Base-by-base conservation (phyloP, 1,140 invertebrate genomes). In the Micrasema longulum region DNA sequence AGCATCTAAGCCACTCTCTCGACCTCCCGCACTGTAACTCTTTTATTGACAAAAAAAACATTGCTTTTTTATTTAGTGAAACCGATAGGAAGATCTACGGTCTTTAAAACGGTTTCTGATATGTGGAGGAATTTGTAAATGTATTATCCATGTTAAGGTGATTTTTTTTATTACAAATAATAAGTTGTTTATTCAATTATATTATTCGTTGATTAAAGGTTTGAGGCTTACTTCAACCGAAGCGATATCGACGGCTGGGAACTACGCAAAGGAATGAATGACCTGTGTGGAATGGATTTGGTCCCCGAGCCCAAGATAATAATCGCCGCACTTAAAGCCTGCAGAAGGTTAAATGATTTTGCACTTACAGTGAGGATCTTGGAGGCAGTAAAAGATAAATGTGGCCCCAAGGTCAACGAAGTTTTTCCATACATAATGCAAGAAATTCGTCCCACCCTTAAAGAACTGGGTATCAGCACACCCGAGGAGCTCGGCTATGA, bases 401-500 rank as follows among this genome's bases (percentile, higher is more conserved):
- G 95, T 81, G 95, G 95, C n/a, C 69, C 78, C 57, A 88, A 91
- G 73, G 88, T 90, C 2, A 88, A 90, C 10, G 91, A 92, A 80
- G 93, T 98, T 67, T 98, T 95, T 79, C 95, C 96, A 7, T 99
- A 96, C 80, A 88, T 99, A 75, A 81, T 98, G 43, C 91, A 97
- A 88, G 95, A 98, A 88, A 95, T 99, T 77, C 88, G 87, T 77
- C 97, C 98, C 36, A 97, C 96, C 11, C 85, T 99, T 11, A 89
- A 92, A 52, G 96, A 99, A 85, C 85, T 99, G 36, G 97, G 98
- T 18, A 93, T 99, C 76, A 91, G 90, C 23, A 98, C 97, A 16
- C 94, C 94, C 11, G 97, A 99, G 85, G 95, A 99, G 80, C 86
- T 99, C 77, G 97, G 97, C 55, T 98, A 97, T 80, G 96, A 99